Base-by-base conservation (phyloP, 2,888 invertebrate genomes). In the Agrilus cyanescens region DNA sequence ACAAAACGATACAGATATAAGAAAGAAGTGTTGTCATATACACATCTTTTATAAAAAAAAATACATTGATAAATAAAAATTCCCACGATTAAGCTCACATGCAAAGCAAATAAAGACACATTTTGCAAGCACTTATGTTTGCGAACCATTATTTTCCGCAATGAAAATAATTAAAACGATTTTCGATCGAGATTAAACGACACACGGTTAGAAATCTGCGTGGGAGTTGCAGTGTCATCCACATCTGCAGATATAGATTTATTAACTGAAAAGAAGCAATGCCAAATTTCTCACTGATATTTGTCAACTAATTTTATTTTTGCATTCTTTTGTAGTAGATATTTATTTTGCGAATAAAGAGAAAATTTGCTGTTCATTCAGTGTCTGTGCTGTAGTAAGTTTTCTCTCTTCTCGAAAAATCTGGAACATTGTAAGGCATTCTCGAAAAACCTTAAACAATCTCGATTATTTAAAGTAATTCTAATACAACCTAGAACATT, bases 1-100 rank as follows among this genome's bases (percentile, higher is more conserved):
- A 38, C 46, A 44, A 46, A 41, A 41, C 41, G 38, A 38, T 33
- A 37, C 37, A 39, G 44, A 45, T n/a, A n/a, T n/a, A n/a, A n/a
- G n/a, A 39, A 45, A 44, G 39, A 44, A 20, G 7, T 20, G n/a
- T n/a, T n/a, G n/a, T n/a, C n/a, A n/a, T n/a, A n/a, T n/a, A n/a
- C n/a, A n/a, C n/a, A n/a, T n/a, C n/a, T 20, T 20, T 20, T 20
- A 20, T 20, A n/a, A n/a, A n/a, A 20, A 20, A 20, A 7, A 5
- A 4, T 18, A 5, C 5, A 20, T 20, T 5, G n/a, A 20, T 46
- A 29, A 33, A 10, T 7, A 32, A 8, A 8, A 32, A 4, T 32
- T 32, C 10, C 32, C 32, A 8, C 32, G 33, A 39, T 43, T 43
- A 38, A 29, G 15, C 30, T 14, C 20, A 20, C 5, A 20, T 20